Conservation (phyloP, 2,113 vertebrate genomes). For the Strix aluco region DNA sequence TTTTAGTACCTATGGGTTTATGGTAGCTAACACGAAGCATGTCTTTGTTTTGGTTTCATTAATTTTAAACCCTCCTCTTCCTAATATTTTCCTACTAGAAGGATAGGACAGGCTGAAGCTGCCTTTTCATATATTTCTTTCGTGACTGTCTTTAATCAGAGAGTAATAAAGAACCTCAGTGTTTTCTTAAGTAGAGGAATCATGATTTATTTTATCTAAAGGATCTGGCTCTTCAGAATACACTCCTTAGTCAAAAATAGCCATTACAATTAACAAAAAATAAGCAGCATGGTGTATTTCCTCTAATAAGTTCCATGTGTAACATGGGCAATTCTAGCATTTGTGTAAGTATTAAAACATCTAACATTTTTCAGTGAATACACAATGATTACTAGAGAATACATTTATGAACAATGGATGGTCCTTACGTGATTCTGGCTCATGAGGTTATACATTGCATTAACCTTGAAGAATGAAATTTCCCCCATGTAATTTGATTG, state of each 20-base stretch:
- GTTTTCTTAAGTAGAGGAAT: background rate
- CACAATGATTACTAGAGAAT: background rate
- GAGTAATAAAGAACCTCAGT: background rate
- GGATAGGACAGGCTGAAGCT: background rate
- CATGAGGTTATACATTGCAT: background rate
- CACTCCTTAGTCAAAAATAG: background rate
- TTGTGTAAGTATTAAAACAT: background rate
- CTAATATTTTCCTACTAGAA: background rate
- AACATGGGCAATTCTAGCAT: background rate
- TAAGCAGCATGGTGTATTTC: background rate
- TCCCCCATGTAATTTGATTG: background rate
- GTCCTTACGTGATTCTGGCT: background rate
- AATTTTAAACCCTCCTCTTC: background rate
- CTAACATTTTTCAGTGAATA: background rate
- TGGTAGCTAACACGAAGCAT: fast-evolving
- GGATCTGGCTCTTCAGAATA: background rate
- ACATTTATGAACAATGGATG: background rate
- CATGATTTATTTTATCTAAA: background rate
- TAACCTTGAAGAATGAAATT: constrained; percentile 18
- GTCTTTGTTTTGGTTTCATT: background rate
- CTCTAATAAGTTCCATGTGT: background rate
- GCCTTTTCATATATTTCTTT: background rate
- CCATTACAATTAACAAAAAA: background rate
- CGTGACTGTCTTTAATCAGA: background rate
- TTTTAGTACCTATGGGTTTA: background rate